Base-by-base conservation (phyloP, 1,140 invertebrate species). In the Bombus waltoni region DNA sequence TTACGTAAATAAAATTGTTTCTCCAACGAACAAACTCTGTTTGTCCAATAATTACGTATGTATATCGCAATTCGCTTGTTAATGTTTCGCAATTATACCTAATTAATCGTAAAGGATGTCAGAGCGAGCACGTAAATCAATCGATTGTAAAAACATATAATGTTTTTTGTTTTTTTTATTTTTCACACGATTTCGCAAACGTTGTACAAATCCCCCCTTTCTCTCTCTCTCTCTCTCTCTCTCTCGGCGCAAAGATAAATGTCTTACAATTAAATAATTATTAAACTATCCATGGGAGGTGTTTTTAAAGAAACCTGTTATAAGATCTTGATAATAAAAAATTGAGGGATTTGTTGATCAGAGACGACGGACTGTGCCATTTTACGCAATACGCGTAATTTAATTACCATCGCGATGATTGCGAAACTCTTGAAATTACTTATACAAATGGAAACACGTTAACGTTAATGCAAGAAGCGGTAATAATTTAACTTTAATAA, bases 101-200 rank as follows among this genome's bases (percentile, higher is more conserved):
- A 1, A 32, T 1, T 32, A 32, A 32, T 6, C 0, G 47, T 0
- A 22, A 53, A 22, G 47, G 18, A 53, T 53, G 47, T 22, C 47
- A 22, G 47, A 53, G 47, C 47, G 18, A 22, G 18, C 22, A 5
- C 10, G 3, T 28, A 28, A 28, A 62, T 18, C 11, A 28, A 62
- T 18, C 11, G 44, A 13, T 13, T 44, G 44, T 11, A 44, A 13
- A 15, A 4, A 59, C 1, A 59, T 22, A 25, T 25, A 57, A 38
- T 38, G 38, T 38, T 38, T 15, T 57, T 78, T 32, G 32, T 32
- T 32, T 78, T 32, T 53, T 10, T 65, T 53, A 53, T 70, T 70
- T 70, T 53, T 47, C 42, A 18, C 32, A 22, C 40, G 68, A 71
- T 85, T 85, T 80, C 77, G 68, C 57, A 85, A 85, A 47, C 57